phyloP scores from a whole-genome alignment of 2,113 vertebrate genomes.

The Marmota monax region DNA sequence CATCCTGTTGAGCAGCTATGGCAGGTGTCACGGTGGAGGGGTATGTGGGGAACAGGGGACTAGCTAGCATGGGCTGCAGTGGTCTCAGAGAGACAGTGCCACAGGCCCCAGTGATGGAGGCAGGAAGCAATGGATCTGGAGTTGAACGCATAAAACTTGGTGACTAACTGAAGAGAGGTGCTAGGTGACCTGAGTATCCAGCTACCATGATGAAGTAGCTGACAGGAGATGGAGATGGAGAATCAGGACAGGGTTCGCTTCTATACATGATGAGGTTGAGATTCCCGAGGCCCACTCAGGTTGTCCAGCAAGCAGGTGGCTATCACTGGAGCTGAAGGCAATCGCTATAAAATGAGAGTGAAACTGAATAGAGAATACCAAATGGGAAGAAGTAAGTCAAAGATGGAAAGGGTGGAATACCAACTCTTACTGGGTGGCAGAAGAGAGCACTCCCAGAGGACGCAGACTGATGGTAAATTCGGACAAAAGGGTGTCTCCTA shows the following conservation, averaged over 20 bases:
- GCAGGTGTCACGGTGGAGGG: neutral
- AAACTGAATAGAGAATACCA: neutral
- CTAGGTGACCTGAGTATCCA: neutral
- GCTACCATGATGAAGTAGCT: neutral
- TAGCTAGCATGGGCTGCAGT: neutral
- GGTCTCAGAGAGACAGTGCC: fast-evolving
- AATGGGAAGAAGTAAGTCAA: neutral
- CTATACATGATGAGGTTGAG: neutral
- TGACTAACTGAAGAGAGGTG: neutral
- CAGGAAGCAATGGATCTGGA: neutral
- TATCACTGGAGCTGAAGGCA: neutral
- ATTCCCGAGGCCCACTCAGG: neutral
- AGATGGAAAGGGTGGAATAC: neutral
- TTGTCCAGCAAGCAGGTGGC: neutral
- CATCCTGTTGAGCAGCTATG: neutral
- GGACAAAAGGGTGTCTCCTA: neutral
- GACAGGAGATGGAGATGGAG: neutral
- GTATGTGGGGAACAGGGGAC: neutral
- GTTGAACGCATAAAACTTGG: neutral
- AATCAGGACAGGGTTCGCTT: neutral
- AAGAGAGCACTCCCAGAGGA: neutral
- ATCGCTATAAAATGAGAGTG: neutral
- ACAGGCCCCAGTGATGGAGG: neutral
- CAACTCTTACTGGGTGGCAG: too few relatives aligned
- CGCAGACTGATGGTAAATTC: neutral